phyloP scores from a whole-genome alignment of 2,113 vertebrate species.

The Sander lucioperca region DNA sequence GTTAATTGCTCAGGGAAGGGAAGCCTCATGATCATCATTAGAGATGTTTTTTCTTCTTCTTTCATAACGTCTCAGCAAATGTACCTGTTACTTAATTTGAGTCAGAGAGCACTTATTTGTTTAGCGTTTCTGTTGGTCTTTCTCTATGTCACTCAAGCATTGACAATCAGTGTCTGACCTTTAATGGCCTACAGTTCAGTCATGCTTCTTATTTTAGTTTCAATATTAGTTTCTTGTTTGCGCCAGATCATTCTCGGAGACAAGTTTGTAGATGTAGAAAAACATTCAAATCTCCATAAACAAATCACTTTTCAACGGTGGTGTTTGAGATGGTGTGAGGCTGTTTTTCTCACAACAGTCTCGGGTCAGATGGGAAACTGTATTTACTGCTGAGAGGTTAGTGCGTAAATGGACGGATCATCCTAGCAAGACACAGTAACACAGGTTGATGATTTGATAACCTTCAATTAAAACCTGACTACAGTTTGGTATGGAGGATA shows the following conservation, averaged over 20 bases:
- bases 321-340: conserved; percentile 13
- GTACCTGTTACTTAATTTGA: conserved; percentile 42
- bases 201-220: background rate
- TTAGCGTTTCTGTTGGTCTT: background rate
- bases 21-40: conserved; percentile 64
- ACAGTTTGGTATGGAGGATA: background rate
- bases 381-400: background rate
- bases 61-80: conserved; percentile 11
- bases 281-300: background rate
- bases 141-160: background rate
- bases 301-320: background rate
- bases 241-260: background rate
- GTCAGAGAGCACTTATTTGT: background rate
- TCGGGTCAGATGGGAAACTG: background rate
- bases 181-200: background rate
- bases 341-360: conserved; percentile 7
- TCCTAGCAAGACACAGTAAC: background rate
- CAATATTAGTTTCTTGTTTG: background rate
- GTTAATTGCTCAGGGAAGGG: conserved; percentile 77
- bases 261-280: background rate
- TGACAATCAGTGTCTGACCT: background rate
- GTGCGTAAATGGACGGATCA: conserved; percentile 19
- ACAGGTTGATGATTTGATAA: background rate
- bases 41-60: background rate
- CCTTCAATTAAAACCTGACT: background rate